Evolutionary conservation across 2,113 vertebrate genomes (phyloP), one percentile per base, ranked within the genome.

Genomic region (Asarcornis scutulata): DNA sequence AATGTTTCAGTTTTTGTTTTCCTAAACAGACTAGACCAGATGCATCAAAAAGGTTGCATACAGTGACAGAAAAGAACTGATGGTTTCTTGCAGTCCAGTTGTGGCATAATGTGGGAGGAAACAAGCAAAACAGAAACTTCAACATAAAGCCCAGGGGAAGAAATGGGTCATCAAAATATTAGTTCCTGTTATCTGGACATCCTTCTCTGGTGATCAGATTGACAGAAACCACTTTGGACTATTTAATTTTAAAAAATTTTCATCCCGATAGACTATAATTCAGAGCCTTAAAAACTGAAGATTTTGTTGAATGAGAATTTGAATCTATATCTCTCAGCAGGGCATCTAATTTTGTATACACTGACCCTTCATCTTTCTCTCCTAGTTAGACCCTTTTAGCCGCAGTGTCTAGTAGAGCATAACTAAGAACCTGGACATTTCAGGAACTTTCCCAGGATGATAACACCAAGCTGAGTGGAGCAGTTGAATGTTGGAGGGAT

Each of bases 311-410:
- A 53, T 44, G 42, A 81, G 64, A 69, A 71, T 40, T 16, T 80
- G n/a, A 40, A n/a, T 13, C 6, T 20, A 21, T n/a, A 64, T 22
- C 13, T 63, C 29, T 71, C 11, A 64, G 26, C 26, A 69, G 34
- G 11, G 7, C 27, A 58, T 11, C 13, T 59, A 9, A 20, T 64
- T 77, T 83, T 52, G 76, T 66, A 55, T 15, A 12, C 7, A 23
- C 4, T 38, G 46, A 20, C 4, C 0, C 17, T 68, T 17, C 4
- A 6, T 7, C 2, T 13, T 17, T 34, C 20, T 63, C 8, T 60
- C 25, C 26, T 78, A 5, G 32, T 26, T 13, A 56, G 40, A 4
- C 9, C 14, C 3, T 66, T 38, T 60, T 50, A 79, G 34, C 16
- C 40, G 36, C 15, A 78, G 22, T 14, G 21, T 62, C 48, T 42